phyloP scores from a whole-genome alignment of 2,888 invertebrate genomes.

The Tryphoninae sp. region DNA sequence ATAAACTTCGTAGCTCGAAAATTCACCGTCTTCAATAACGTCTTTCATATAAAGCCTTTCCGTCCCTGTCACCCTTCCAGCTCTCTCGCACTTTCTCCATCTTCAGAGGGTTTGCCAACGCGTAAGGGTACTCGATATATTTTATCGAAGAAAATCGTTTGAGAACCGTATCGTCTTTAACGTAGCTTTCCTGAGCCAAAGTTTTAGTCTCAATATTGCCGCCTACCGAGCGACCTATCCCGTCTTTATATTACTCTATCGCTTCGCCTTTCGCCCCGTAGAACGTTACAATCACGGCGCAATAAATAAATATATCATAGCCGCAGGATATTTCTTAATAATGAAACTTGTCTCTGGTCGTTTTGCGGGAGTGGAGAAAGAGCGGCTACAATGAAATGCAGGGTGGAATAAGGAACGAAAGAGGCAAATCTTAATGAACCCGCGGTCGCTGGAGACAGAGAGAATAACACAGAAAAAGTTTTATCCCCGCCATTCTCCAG shows the following conservation, averaged over 20 bases:
- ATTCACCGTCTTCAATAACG: constrained; percentile 54
- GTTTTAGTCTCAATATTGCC: constrained; percentile 55
- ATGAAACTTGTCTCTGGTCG: constrained; percentile 37
- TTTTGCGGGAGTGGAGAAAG: constrained; percentile 10
- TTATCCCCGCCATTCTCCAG: not conserved
- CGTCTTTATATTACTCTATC: not conserved
- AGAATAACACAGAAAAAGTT: constrained; percentile 33
- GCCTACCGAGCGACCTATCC: constrained; percentile 13
- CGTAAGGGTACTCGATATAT: constrained; percentile 44
- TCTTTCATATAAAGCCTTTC: constrained; percentile 19
- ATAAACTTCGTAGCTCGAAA: constrained; percentile 50
- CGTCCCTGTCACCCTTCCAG: not conserved
- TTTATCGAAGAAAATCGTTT: constrained; percentile 54
- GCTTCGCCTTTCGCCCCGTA: not conserved
- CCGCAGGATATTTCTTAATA: constrained; percentile 50
- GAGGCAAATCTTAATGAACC: constrained; percentile 54
- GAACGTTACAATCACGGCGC: constrained; percentile 50
- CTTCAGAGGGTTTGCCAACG: constrained; percentile 22
- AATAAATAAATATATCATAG: constrained; percentile 53
- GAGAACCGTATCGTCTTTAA: constrained; percentile 43
- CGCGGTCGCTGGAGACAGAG: not conserved
- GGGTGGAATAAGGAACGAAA: constrained; percentile 11
- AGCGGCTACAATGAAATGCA: constrained; percentile 44
- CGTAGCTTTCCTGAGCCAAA: constrained; percentile 36
- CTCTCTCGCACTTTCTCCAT: not conserved